Base-by-base conservation (phyloP, 2,888 invertebrate species). In the Bellardia pandia region DNA sequence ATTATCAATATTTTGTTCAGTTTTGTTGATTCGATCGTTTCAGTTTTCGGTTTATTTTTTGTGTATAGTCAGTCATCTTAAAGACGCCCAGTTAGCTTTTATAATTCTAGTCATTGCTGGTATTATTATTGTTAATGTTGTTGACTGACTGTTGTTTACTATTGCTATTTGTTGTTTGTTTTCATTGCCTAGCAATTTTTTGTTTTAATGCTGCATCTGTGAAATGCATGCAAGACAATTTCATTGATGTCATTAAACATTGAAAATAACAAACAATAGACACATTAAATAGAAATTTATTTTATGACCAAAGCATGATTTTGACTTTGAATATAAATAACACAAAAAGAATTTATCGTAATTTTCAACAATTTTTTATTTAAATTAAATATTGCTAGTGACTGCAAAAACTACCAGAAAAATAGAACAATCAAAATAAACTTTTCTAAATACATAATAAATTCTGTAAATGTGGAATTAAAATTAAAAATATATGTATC, bases 201-300 rank as follows among this genome's bases (percentile, higher is more conserved):
- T 56, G 2, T 37, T 51, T 64, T 23, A 58, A 56, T 69, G 51
- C 69, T 71, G 77, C 66, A 78, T 74, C 30, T 51, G 48, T 51
- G 51, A 23, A 51, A 48, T 48, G n/a, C 45, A 72, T 72, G 30
- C 37, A 40, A 69, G 14, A 14, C 74, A 51, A 37, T 75, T 80
- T 64, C 56, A 80, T 68, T 51, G 68, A 72, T 81, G 66, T 33
- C 81, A 81, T 77, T 72, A 74, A 66, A 66, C 13, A 62, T 23
- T 64, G 16, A 62, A 76, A 77, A 72, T 51, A 60, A 23, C 58
- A 86, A 81, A 86, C 86, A 86, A 86, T 86, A 86, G 86, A 74
- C 23, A 86, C 86, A 86, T 86, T 81, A 86, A 77, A 37, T 13
- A 40, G 60, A 68, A 81, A 81, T 86, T 86, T 86, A 86, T 86